These are phyloP conservation scores for Clarias fuscus DNA, from an alignment of 2,797 vertebrate species.

Conservation along the genomic window DNA sequence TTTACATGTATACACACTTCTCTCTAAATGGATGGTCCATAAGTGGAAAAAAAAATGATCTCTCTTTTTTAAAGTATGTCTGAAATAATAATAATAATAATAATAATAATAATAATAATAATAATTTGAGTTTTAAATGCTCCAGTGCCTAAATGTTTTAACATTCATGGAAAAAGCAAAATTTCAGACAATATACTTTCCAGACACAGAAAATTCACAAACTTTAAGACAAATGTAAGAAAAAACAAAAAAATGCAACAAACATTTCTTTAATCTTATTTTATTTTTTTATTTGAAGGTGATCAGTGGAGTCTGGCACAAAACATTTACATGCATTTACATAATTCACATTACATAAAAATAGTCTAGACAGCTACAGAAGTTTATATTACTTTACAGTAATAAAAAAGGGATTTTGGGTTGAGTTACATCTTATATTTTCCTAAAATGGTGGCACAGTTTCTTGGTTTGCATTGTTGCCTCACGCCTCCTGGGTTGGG, in stretches of 20 bases:
- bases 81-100: neutral
- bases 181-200: neutral
- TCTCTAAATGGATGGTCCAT: neutral
- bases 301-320: neutral
- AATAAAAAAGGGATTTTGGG: neutral
- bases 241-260: neutral
- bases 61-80: neutral
- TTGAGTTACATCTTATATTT: neutral
- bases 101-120: constrained; percentile 1
- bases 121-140: neutral
- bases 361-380: neutral
- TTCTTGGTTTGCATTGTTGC: too few relatives aligned
- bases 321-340: neutral
- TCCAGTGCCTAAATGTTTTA: too few relatives aligned
- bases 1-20: neutral
- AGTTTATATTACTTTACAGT: neutral
- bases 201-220: neutral
- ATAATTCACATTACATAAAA: too few relatives aligned
- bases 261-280: neutral
- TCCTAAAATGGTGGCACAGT: neutral
- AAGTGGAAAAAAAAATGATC: neutral
- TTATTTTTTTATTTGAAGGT: neutral
- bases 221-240: neutral
- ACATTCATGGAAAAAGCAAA: neutral
- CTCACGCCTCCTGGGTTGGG: too few relatives aligned